These are phyloP conservation scores for Strigamia crassipes DNA, from an alignment of 2,888 invertebrate species.

Conservation along the genomic window DNA sequence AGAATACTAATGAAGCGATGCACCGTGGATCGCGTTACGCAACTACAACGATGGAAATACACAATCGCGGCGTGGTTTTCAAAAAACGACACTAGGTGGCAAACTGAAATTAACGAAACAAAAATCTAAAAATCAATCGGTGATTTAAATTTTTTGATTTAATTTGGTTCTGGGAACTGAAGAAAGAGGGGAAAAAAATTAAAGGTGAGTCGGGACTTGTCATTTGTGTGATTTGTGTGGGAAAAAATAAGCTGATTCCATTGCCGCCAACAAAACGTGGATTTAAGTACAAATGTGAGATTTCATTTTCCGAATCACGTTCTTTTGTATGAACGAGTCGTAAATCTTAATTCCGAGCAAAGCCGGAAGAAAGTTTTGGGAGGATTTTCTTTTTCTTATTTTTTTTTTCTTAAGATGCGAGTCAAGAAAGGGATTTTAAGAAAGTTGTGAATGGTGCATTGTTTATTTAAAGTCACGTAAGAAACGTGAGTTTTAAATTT, in stretches of 20 bases:
- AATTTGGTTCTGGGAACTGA: not conserved
- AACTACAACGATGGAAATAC: not conserved
- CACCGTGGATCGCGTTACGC: no score
- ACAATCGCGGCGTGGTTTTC: not conserved
- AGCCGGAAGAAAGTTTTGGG: slow-evolving; percentile 6
- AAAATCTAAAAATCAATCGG: not conserved
- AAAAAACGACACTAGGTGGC: not conserved
- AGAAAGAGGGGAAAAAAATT: not conserved
- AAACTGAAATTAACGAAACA: no score
- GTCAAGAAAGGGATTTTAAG: not conserved
- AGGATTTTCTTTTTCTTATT: not conserved
- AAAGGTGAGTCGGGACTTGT: not conserved
- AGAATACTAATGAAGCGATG: slow-evolving; percentile 12
- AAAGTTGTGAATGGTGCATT: not conserved
- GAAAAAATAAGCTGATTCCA: not conserved
- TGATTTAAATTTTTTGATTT: not conserved
- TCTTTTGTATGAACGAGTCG: slow-evolving; percentile 17
- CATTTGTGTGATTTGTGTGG: slow-evolving; percentile 15
- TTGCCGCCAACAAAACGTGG: slow-evolving; percentile 8
- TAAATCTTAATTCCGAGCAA: slow-evolving; percentile 12
- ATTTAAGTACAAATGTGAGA: slow-evolving; percentile 18
- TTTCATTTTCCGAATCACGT: slow-evolving; percentile 22
- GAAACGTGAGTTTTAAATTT: not conserved
- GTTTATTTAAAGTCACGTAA: not conserved
- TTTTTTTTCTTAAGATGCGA: not conserved